A percentile compares a stretch with the other conserved stretches of the same genome.
phyloP scores from a whole-genome alignment of 1,140 invertebrate genomes.

The Drosophila lini region DNA sequence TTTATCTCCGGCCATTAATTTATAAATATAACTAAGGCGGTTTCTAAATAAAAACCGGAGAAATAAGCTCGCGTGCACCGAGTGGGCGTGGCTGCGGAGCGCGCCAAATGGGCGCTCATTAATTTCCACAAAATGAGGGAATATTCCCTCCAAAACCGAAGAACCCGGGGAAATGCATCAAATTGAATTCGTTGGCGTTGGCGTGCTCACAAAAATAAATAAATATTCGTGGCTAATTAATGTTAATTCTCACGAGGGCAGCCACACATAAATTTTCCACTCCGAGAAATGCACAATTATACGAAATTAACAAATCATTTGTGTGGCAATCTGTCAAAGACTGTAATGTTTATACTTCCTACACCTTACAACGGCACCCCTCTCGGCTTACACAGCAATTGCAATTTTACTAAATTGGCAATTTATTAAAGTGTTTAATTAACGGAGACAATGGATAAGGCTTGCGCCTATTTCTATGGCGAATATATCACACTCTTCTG shows the following conservation, averaged over 20 bases:
- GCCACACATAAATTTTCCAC: constrained; percentile 61
- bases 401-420: constrained; percentile 40
- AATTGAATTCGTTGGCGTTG: constrained; percentile 67
- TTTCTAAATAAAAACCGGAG: constrained; percentile 37
- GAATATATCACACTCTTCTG: constrained; percentile 5
- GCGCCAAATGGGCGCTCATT: constrained; percentile 76
- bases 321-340: constrained; percentile 44
- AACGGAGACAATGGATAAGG: constrained; percentile 14
- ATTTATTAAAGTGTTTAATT: constrained; percentile 56
- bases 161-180: constrained; percentile 63
- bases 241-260: constrained; percentile 61
- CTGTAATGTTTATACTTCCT: constrained; percentile 21
- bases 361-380: not conserved
- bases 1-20: constrained; percentile 78
- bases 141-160: constrained; percentile 47
- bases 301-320: constrained; percentile 54
- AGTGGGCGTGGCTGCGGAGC: constrained; percentile 65
- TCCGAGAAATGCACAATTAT: constrained; percentile 46
- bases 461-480: not conserved
- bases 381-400: not conserved
- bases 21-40: constrained; percentile 76
- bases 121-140: constrained; percentile 74
- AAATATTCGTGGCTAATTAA: constrained; percentile 67
- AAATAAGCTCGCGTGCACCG: constrained; percentile 55
- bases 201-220: constrained; percentile 45